A percentile compares a stretch with the other conserved stretches of the same genome.
Evolutionary conservation across 2,888 invertebrate species (phyloP).

Genomic region (Sphinx pinastri): DNA sequence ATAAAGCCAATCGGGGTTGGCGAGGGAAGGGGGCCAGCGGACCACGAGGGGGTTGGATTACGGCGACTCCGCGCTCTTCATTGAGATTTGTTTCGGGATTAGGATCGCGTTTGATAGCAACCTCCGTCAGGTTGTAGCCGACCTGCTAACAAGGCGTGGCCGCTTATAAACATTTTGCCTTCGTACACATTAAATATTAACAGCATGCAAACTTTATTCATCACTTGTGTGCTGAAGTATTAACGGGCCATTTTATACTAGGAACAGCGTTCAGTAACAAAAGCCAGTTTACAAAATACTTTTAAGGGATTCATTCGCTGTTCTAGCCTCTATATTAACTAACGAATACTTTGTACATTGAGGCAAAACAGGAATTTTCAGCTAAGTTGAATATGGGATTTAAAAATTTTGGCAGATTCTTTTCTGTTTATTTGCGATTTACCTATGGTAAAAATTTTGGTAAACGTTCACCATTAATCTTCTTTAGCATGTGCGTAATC

Average conservation of each 20-base stretch:
- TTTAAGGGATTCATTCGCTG: background rate
- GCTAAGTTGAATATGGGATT: no score
- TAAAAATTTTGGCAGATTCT: no score
- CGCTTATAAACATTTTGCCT: constrained; percentile 57
- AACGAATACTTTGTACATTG: no score
- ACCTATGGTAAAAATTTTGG: constrained; percentile 29
- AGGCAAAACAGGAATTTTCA: background rate
- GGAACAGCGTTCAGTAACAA: background rate
- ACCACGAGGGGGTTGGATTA: constrained; percentile 66
- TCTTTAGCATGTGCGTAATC: constrained; percentile 25
- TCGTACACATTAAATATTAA: constrained; percentile 58
- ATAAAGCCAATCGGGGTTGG: constrained; percentile 80
- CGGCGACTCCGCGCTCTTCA: constrained; percentile 78
- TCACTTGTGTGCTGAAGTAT: constrained; percentile 68
- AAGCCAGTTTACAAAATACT: background rate
- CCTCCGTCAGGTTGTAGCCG: constrained; percentile 62
- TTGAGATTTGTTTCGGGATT: constrained; percentile 84
- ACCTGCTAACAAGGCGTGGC: constrained; percentile 58
- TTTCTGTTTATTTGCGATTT: background rate
- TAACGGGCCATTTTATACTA: constrained; percentile 28
- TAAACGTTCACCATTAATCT: constrained; percentile 23
- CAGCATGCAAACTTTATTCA: constrained; percentile 60
- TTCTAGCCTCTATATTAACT: no score
- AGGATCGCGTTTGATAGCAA: constrained; percentile 77
- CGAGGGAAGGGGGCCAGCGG: constrained; percentile 50